Evolutionary conservation across 2,888 invertebrate genomes (phyloP), one percentile per base, ranked within the genome.

Genomic region (Oligia fasciuncula): DNA sequence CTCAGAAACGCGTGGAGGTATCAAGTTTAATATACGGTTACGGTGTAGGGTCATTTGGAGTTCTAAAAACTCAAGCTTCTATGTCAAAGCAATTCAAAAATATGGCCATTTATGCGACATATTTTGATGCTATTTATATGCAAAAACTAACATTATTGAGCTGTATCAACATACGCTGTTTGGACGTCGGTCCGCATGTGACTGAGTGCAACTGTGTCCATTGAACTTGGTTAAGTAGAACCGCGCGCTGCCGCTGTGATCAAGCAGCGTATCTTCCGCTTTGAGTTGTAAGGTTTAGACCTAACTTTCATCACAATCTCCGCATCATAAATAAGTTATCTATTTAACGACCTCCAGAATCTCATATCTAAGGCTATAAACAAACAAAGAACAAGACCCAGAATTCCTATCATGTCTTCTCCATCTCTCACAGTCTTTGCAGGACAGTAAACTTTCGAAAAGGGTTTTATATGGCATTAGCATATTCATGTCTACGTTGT

Each of bases 391-490:
- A 71, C 62, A 66, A 40, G 57, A 69, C 73, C 14, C 57, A 29
- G 76, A 60, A 74, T 68, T 49, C n/a, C 60, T 51, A 65, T 51
- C 49, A 76, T 76, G 40, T 72, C 66, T 17, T 73, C 40, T 78
- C 43, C 66, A 29, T 76, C 78, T 85, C n/a, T 82, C 73, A 76
- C 72, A 72, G 73, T 66, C 62, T 35, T 74, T 60, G 35, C 6
- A 2, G 23, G n/a, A 9, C 70, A 40, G 40, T 40, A 40, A 40
- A 40, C 65, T 75, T 71, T 13, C 46, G 72, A 29, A 79, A 85
- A 82, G 75, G 81, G 79, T 40, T 82, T 85, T 76, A 80, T 76
- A 71, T 82, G 81, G 74, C 77, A 84, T 87, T 88, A 84, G 79
- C 86, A 82, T 87, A 85, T 85, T 80, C 81, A 87, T 81, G 73